Percentiles rank a stretch among this genome's conserved stretches.
phyloP scores from a whole-genome alignment of 2,113 vertebrate genomes.

The Tachuris rubrigastra region DNA sequence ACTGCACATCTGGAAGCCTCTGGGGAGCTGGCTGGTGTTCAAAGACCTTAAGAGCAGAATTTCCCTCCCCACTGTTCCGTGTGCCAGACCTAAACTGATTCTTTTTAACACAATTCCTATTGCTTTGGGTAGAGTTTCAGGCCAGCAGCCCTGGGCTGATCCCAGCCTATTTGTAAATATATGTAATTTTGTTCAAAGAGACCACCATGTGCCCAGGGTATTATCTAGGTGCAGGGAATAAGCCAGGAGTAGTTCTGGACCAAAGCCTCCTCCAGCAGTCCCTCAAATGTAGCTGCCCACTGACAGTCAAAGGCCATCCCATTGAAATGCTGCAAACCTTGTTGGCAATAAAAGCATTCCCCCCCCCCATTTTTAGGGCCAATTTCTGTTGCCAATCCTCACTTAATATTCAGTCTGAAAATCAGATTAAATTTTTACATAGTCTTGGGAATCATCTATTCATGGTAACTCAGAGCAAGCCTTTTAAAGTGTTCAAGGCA shows the following conservation, averaged over 20 bases:
- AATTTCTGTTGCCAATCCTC: background rate
- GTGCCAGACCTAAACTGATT: background rate
- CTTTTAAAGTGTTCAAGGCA: background rate
- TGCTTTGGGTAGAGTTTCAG: background rate
- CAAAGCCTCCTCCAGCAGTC: background rate
- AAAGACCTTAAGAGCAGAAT: background rate
- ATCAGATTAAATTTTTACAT: background rate
- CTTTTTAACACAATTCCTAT: background rate
- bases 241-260: background rate
- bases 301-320: background rate
- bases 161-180: background rate
- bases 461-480: background rate
- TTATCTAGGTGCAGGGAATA: background rate
- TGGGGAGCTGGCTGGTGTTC: background rate
- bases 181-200: background rate
- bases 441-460: background rate
- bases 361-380: background rate
- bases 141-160: background rate
- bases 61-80: background rate
- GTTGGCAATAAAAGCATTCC: background rate
- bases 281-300: background rate
- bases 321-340: background rate
- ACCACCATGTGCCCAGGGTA: background rate
- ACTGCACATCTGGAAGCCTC: background rate
- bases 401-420: conserved; percentile 2